phyloP scores from a whole-genome alignment of 2,797 vertebrate genomes.

The Caiman crocodilus region DNA sequence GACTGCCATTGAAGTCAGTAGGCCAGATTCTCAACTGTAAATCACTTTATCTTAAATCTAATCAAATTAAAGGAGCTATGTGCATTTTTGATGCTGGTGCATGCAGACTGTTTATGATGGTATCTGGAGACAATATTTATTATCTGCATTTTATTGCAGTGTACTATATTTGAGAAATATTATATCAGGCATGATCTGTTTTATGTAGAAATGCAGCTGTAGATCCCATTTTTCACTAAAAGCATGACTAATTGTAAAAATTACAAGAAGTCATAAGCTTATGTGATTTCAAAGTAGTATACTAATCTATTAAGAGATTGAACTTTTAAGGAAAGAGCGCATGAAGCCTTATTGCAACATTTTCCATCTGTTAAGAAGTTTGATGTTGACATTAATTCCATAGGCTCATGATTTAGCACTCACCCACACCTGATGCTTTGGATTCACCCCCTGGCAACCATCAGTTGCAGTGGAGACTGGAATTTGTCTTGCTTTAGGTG shows the following conservation, averaged over 20 bases:
- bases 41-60: background rate
- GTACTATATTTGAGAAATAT: background rate
- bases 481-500: conserved; percentile 79
- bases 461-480: conserved; percentile 62
- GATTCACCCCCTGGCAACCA: conserved; percentile 35
- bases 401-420: conserved; percentile 60
- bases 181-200: background rate
- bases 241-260: background rate
- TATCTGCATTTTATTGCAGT: background rate
- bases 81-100: background rate
- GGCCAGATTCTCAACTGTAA: conserved; percentile 2
- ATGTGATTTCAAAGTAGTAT: conserved; percentile 6
- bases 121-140: conserved; percentile 44
- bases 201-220: background rate
- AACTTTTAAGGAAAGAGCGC: conserved; percentile 30
- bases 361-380: conserved; percentile 62
- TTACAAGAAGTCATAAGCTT: background rate
- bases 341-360: conserved; percentile 29
- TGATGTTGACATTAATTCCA: conserved; percentile 62
- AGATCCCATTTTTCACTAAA: background rate
- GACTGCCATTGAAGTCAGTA: conserved; percentile 28
- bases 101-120: background rate
- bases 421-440: conserved; percentile 73
- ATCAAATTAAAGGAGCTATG: conserved; percentile 38
- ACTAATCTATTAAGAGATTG: conserved; percentile 28